These are phyloP conservation scores for Heliconius hermathena DNA, from an alignment of 1,140 invertebrate species.

Conservation along the genomic window DNA sequence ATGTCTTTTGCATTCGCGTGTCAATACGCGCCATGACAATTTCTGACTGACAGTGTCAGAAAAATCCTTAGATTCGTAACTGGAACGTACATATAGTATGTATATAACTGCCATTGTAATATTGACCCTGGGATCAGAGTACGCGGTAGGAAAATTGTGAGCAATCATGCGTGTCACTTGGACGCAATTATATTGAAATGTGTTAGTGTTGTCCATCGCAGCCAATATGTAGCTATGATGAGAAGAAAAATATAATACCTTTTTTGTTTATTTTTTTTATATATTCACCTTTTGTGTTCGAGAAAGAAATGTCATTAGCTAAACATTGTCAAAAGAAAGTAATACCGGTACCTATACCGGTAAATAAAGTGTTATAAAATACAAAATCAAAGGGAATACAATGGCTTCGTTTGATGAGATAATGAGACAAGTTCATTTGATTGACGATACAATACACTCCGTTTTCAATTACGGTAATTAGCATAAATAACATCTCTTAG, in stretches of 20 bases:
- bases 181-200: constrained; percentile 27
- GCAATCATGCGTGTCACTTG: constrained; percentile 30
- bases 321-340: neutral
- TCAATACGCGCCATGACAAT: constrained; percentile 72
- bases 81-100: constrained; percentile 53
- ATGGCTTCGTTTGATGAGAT: constrained; percentile 60
- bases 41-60: constrained; percentile 60
- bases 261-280: neutral
- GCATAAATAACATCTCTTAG: neutral
- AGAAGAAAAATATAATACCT: neutral
- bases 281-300: neutral
- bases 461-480: constrained; percentile 4
- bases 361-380: neutral
- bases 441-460: constrained; percentile 43
- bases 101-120: constrained; percentile 53
- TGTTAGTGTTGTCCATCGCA: neutral
- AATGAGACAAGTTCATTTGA: constrained; percentile 55
- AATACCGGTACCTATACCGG: too few species aligned
- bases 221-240: neutral
- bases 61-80: constrained; percentile 56
- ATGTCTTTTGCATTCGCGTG: constrained; percentile 56
- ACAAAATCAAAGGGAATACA: constrained; percentile 10
- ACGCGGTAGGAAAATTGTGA: constrained; percentile 33
- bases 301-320: neutral
- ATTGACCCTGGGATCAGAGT: constrained; percentile 49